Evolutionary conservation across 2,797 vertebrate genomes (phyloP), one percentile per base, ranked within the genome.

Genomic region (Lepilemur ruficaudatus): DNA sequence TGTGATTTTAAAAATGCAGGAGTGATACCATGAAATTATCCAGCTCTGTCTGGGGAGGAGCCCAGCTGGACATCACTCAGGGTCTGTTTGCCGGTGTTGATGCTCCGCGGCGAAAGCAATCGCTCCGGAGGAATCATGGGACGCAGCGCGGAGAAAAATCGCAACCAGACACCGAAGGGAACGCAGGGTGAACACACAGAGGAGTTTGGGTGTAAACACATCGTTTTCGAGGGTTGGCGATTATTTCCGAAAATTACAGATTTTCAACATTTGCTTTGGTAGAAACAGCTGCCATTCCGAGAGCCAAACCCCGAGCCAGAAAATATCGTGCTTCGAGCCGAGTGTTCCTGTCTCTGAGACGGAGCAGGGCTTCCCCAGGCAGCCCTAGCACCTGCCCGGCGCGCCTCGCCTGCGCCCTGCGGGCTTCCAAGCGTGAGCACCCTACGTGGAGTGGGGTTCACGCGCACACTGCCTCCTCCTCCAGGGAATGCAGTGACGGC

Each of bases 241-340:
- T 98, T 97, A 97, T 98, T 98, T 98, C 98, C 88, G 96, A 97
- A 98, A 98, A 98, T 98, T 97, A 97, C 96, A 98, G 98, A 98
- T 98, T 98, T 98, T 98, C 97, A 96, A 92, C 93, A 97, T 98
- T 98, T 98, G 97, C 98, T 98, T 98, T 98, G 97, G 98, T 98
- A 93, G 97, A 97, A 98, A 98, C 96, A 97, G 97, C 55, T 98
- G 93, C 63, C 86, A 96, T 95, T 82, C 93, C 92, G 55, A 90
- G 38, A 92, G 85, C 73, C 95, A 72, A 23, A 38, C 70, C 96
- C 88, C 67, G 93, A 97, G 80, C 89, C 85, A 96, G 97, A 93
- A 93, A 92, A 90, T 61, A 46, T 72, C 79, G 95, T n/a, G 38
- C 80, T 97, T 93, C 61, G 83, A 97, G 89, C 83, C 89, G 97